Base-by-base conservation (phyloP, 1,140 invertebrate genomes). In the Proales similis region DNA sequence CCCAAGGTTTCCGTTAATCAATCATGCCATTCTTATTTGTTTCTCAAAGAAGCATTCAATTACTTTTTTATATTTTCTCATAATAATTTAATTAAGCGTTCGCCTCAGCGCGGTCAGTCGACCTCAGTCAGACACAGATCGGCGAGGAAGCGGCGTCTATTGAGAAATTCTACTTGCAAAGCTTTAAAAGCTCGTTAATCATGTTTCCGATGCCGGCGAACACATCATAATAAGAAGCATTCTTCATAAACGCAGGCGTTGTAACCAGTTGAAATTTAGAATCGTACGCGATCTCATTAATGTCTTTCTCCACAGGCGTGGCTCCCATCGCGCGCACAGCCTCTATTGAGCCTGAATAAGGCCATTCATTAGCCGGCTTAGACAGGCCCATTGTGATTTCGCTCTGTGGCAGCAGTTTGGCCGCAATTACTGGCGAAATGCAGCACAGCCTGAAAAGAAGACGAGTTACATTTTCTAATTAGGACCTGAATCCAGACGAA, bases 231-330 rank as follows among this genome's bases (percentile, higher is more conserved):
- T 77, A 75, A 20, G 62, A 67, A 53, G 73, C 70, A 24, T 79
- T 71, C 64, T 80, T 81, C 79, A 83, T 80, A 71, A 77, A 83
- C 0, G 81, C 82, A 6, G 82, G 81, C 3, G 81, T 81, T 11
- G 79, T 81, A 7, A 81, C 77, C 26, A 83, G 71, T 29, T 76
- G 76, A 66, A 81, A 79, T 6, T 76, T 71, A 2, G 69, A 67
- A 68, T 82, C 81, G 26, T 76, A 68, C 20, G 76, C 72, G 11
- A 78, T 68, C 53, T 79, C 80, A 60, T 77, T 68, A 2, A 75
- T 74, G 63, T 72, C 65, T 38, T 74, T 71, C 57, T 78, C 77
- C 12, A 79, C 38, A 30, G 78, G 70, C 47, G 64, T 71, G 12
- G 80, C 78, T 1, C 81, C 80, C 73, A 82, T 76, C 3, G 72